Evolutionary conservation across 2,797 vertebrate species (phyloP), one percentile per base, ranked within the genome.

Genomic region (Gypaetus barbatus): DNA sequence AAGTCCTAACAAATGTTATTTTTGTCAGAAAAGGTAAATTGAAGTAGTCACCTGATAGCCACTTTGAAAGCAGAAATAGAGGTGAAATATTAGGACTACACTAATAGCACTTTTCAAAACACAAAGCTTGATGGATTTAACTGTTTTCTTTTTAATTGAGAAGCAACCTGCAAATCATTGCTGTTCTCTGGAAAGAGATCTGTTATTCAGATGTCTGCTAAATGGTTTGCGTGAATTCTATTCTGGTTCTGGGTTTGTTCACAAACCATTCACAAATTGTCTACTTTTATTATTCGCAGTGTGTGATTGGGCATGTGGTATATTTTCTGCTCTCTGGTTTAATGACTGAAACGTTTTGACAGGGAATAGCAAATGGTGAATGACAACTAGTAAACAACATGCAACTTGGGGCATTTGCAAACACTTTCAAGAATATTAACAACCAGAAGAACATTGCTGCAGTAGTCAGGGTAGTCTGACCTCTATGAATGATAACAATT

Each of bases 281-380:
- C 94, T 93, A 73, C 85, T 94, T 84, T 79, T 97, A 91, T 96
- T 95, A 96, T 96, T 96, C 96, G 81, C 76, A 63, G 58, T 48
- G 75, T 91, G 89, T 79, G 91, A 90, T 44, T 94, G 85, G 89
- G 80, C 91, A 95, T 95, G 96, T 93, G 95, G 91, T 91, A 52
- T 95, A 93, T 95, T 96, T 96, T 96, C 95, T 95, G 93, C 93
- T 96, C 96, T 90, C 89, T 78, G 77, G 74, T 90, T 97, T 96
- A 97, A 96, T 95, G 95, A 93, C 93, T 73, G 95, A 93, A 97
- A 95, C 89, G 56, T 95, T 97, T 96, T 97, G 96, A 96, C 93
- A 94, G 87, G 66, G 79, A 91, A 51, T 89, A 92, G 68, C 79
- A 92, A 97, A 91, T 60, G 87, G 85, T 94, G 93, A 96, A 95